Conservation (phyloP, 37 sponge, comb jelly and placozoan species). For the Beroe ovata region DNA sequence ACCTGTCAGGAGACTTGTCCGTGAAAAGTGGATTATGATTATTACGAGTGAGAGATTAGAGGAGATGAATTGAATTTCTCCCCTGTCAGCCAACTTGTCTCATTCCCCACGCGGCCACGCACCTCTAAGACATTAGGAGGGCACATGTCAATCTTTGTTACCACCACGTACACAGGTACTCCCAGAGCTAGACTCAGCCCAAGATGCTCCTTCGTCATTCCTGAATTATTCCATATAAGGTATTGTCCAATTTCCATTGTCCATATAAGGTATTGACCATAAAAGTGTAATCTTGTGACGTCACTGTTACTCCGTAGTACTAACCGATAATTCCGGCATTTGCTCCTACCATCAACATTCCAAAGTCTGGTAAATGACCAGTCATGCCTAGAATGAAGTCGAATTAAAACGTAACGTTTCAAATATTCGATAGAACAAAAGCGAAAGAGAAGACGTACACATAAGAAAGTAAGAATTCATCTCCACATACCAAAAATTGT, state of each 20-base stretch:
- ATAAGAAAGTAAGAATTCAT: background rate
- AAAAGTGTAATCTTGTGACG: too few species aligned
- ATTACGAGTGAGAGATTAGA: too few species aligned
- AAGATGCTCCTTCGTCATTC: constrained; percentile 80
- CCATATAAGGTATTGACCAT: too few species aligned
- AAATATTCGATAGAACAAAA: too few species aligned
- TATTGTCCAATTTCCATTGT: too few species aligned
- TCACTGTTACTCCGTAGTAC: background rate
- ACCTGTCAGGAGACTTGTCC: too few species aligned
- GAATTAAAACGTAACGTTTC: too few species aligned
- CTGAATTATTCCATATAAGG: background rate
- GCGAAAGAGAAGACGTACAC: too few species aligned
- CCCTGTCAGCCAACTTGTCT: background rate
- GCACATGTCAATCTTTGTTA: constrained; percentile 99
- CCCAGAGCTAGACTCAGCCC: constrained; percentile 94
- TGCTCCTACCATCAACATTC: constrained; percentile 93
- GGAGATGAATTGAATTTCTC: background rate
- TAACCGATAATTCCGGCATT: constrained; percentile 89
- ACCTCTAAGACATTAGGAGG: constrained; percentile 89
- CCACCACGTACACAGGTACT: constrained; percentile 98
- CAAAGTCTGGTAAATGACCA: constrained; percentile 97
- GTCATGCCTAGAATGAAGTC: constrained; percentile 78
- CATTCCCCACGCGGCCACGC: background rate
- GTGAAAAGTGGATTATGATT: too few species aligned
- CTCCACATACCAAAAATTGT: constrained; percentile 83